Evolutionary conservation across 2,888 invertebrate genomes (phyloP), one percentile per base, ranked within the genome.

Genomic region (Drosophila subquinaria): DNA sequence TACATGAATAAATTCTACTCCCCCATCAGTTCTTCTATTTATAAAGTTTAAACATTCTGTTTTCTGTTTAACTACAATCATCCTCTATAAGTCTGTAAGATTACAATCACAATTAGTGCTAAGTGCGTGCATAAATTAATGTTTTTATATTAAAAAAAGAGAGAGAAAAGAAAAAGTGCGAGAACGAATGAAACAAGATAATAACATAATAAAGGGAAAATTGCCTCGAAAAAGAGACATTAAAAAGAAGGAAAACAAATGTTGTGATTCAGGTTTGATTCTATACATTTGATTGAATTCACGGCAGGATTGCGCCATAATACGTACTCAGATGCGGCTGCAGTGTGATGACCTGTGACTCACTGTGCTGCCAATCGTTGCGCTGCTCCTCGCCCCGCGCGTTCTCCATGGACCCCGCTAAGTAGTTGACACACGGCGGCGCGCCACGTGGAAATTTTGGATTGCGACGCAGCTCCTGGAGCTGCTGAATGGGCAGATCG

Each of bases 301-400:
- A 20, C 43, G 62, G 64, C 77, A 79, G 83, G 88, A 88, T 90
- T 90, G 90, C 88, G 90, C 90, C 90, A 81, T 86, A 91, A 91
- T 91, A 91, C 91, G 92, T 93, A 93, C 93, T 92, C 90, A 93
- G 91, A 92, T 93, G 92, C 69, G 93, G 93, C 90, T 92, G 93
- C 86, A 92, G 91, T 89, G 93, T 84, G 81, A 92, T 82, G 80
- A 92, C 90, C 90, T 93, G 92, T 72, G 88, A 94, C 95, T 95
- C 94, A 95, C 95, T 94, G 92, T 96, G 96, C 93, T 96, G 96
- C 97, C 97, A 97, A 89, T 96, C 96, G 64, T 95, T 95, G 79
- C 96, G 94, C 13, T 95, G 95, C 89, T 97, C 96, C 77, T 96
- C 96, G 81, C 94, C 94, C 40, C 94, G 93, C 53, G 94, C 93